Evolutionary conservation across 2,888 invertebrate genomes (phyloP).

Genomic region (Anodontia alba): DNA sequence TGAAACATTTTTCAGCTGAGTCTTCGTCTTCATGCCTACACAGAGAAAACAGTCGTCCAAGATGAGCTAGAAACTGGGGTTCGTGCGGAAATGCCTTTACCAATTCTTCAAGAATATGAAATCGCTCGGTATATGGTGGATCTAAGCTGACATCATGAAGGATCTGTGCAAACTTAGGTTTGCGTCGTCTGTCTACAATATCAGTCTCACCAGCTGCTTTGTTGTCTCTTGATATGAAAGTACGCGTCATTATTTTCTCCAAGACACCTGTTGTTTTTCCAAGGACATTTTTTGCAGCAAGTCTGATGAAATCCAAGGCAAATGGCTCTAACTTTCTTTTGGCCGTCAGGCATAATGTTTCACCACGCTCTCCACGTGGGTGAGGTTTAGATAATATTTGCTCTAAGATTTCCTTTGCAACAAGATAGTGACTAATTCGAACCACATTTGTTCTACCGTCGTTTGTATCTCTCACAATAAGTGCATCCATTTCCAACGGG

Average conservation of each 20-base stretch:
- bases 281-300: constrained; percentile 35
- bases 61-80: constrained; percentile 57
- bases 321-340: constrained; percentile 49
- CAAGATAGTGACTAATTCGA: constrained; percentile 55
- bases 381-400: constrained; percentile 38
- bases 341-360: constrained; percentile 45
- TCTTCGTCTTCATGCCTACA: constrained; percentile 53
- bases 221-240: constrained; percentile 64
- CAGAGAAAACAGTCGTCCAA: constrained; percentile 55
- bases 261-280: constrained; percentile 32
- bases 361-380: background rate
- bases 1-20: constrained; percentile 48
- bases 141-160: constrained; percentile 42
- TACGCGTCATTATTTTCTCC: constrained; percentile 53
- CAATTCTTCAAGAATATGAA: constrained; percentile 52
- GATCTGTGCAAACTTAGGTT: constrained; percentile 55
- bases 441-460: constrained; percentile 44
- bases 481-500: constrained; percentile 45
- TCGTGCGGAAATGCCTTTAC: constrained; percentile 50
- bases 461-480: constrained; percentile 46
- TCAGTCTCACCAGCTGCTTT: constrained; percentile 54
- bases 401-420: constrained; percentile 65
- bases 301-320: constrained; percentile 53
- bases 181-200: constrained; percentile 24
- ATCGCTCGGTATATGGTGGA: constrained; percentile 59